These are phyloP conservation scores for Subacronicta megacephala DNA, from an alignment of 2,888 invertebrate species.

Conservation along the genomic window DNA sequence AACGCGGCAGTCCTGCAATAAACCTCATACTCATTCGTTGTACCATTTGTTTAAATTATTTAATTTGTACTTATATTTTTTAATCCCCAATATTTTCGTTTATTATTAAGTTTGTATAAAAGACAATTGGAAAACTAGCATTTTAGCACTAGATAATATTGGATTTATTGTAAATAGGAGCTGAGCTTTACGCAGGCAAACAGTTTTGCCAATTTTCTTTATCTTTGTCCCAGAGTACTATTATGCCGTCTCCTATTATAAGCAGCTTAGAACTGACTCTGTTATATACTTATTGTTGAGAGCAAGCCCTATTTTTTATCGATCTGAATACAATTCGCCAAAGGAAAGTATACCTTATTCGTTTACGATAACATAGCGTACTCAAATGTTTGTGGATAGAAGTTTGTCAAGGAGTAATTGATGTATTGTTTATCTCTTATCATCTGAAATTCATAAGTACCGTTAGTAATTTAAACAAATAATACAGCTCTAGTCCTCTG, in stretches of 20 bases:
- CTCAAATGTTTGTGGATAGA: background rate
- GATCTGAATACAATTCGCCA: background rate
- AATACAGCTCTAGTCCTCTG: conserved; percentile 29
- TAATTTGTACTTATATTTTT: too few relatives aligned
- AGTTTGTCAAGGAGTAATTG: background rate
- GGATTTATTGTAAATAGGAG: background rate
- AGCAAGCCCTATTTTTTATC: too few relatives aligned
- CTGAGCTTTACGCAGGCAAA: too few relatives aligned
- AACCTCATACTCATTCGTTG: conserved; percentile 25
- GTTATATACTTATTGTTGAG: too few relatives aligned
- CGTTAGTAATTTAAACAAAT: conserved; percentile 47
- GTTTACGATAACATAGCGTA: background rate
- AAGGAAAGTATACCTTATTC: background rate
- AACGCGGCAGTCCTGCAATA: conserved; percentile 95
- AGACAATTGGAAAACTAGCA: background rate
- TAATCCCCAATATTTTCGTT: background rate
- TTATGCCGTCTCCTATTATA: too few relatives aligned
- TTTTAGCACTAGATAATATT: background rate
- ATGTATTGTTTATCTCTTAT: background rate
- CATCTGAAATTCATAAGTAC: conserved; percentile 25
- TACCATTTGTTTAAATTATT: conserved; percentile 51
- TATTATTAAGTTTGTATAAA: background rate
- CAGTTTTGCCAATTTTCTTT: background rate
- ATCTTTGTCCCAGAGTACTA: too few relatives aligned
- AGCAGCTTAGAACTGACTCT: too few relatives aligned